These are phyloP conservation scores for Calcarius lapponicus DNA, from an alignment of 2,797 vertebrate genomes.

Conservation along the genomic window DNA sequence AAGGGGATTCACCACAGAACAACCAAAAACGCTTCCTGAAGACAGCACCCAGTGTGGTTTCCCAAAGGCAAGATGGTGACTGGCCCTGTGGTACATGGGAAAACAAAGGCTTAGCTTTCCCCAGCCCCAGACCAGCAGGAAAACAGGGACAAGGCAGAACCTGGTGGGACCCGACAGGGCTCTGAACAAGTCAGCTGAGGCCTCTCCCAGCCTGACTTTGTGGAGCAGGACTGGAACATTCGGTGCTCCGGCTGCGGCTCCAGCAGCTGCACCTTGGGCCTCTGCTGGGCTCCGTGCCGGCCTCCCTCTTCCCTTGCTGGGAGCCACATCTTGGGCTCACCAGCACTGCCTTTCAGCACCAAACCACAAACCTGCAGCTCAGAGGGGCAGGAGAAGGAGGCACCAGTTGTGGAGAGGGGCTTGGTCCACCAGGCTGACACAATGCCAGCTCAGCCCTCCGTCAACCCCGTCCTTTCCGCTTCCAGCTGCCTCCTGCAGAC, in stretches of 20 bases:
- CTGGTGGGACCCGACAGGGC: not conserved
- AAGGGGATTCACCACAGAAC: not conserved
- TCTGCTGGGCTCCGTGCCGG: accelerated
- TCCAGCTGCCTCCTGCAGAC: not conserved
- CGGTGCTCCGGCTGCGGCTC: accelerated
- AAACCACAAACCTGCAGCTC: not conserved
- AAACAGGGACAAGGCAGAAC: no score
- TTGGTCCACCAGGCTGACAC: accelerated
- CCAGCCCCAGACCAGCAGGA: accelerated
- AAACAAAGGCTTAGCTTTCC: not conserved
- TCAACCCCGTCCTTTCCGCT: accelerated
- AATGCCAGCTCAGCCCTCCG: accelerated
- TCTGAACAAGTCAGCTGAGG: not conserved
- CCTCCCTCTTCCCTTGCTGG: not conserved
- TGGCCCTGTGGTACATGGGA: accelerated
- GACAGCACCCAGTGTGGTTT: not conserved
- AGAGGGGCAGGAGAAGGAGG: not conserved
- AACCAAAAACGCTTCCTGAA: not conserved
- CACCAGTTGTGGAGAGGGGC: no score
- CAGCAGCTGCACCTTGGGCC: not conserved
- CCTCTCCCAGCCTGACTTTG: no score
- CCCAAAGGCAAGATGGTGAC: not conserved
- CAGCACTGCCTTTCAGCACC: not conserved
- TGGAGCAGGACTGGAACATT: not conserved
- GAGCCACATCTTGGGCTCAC: accelerated